These are phyloP conservation scores for Pelecanoides urinatrix DNA, from an alignment of 2,113 vertebrate species.

Conservation along the genomic window DNA sequence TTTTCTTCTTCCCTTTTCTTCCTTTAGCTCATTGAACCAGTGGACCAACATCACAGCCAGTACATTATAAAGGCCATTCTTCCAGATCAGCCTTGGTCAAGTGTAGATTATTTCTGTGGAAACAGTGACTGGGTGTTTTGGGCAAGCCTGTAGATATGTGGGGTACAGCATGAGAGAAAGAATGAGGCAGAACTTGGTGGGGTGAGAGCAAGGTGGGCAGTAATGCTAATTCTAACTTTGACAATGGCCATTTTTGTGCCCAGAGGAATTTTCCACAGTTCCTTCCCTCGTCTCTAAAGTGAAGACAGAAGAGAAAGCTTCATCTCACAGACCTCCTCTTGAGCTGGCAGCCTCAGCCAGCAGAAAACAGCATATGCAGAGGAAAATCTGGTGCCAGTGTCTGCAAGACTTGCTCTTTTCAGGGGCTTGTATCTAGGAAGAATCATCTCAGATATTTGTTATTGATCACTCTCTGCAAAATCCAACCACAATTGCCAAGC, in stretches of 20 bases:
- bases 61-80: neutral
- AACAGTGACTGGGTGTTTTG: neutral
- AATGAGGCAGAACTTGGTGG: neutral
- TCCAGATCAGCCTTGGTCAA: neutral
- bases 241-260: neutral
- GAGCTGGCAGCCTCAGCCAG: neutral
- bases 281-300: neutral
- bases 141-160: neutral
- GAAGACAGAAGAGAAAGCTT: neutral
- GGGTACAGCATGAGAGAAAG: neutral
- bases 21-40: neutral
- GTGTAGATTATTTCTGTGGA: neutral
- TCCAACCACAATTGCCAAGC: neutral
- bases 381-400: neutral
- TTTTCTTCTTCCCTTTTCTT: neutral
- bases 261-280: neutral
- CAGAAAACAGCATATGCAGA: neutral
- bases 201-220: neutral
- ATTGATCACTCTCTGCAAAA: neutral
- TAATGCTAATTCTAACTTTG: neutral
- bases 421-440: neutral
- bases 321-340: neutral
- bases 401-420: neutral
- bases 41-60: too few species aligned
- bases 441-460: neutral